Base-by-base conservation (phyloP, 2,113 vertebrate genomes). In the Gymnogyps californianus region DNA sequence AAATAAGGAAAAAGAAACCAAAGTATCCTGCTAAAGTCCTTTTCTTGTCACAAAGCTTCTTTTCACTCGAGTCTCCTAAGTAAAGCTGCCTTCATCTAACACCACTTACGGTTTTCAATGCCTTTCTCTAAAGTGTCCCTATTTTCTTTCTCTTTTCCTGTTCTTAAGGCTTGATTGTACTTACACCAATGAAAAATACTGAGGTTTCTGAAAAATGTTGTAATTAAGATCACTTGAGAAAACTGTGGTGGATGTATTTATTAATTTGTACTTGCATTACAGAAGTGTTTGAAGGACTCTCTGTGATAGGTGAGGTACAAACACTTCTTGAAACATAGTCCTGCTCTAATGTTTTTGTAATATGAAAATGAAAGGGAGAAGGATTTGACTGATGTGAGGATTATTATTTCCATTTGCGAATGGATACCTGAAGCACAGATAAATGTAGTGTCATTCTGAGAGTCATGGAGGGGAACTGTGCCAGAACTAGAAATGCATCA, bases 121-220 rank as follows among this genome's bases (percentile, higher is more conserved):
- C 8, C 64, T 94, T 51, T 34, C 85, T 26, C 69, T 89, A 58
- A 94, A 95, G 83, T 76, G 44, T 36, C 61, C 51, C 58, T 82
- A 19, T 83, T 85, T 95, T 94, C 86, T 76, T 90, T 94, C 52
- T 87, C 32, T 59, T 72, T 96, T 94, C 87, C 87, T 93, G 89
- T 88, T 74, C 87, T 96, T 93, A 83, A 82, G 51, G 22, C 17
- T 78, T 91, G 84, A 94, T 88, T 94, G 51, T 70, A 71, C 49
- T 81, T 51, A 82, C 24, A 78, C 15, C 16, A 31, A 20, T 14
- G 54, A 85, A 91, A 94, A 83, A 52, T 4, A 70, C 6, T 2
- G 61, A 88, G 10, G 15, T 78, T 89, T 69, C 89, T 90, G 38
- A 62, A 87, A 94, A 74, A 85, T 2, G 10, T 7, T 46, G 29